A percentile compares a stretch with the other conserved stretches of the same genome.
phyloP scores from a whole-genome alignment of 2,888 invertebrate genomes.

The Calameuta idolon region DNA sequence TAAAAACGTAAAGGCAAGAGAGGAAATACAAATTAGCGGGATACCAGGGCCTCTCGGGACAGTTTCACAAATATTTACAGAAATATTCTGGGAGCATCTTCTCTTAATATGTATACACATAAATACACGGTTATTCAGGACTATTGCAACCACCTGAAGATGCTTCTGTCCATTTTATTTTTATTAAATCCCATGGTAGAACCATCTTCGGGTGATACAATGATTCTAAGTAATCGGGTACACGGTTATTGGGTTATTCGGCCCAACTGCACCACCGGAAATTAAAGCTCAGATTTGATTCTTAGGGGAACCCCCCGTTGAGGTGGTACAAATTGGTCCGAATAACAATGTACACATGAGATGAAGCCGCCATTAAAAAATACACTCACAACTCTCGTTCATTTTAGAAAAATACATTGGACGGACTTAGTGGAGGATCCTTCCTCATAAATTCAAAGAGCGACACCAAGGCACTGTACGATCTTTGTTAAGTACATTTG shows the following conservation, averaged over 20 bases:
- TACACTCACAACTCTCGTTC: conserved; percentile 9
- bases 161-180: no score
- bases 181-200: no score
- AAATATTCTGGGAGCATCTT: background rate
- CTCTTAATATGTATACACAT: background rate
- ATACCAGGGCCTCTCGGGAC: background rate
- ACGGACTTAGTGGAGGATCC: conserved; percentile 39
- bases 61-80: background rate
- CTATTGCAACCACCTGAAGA: no score
- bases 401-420: conserved; percentile 59
- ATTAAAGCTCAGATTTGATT: background rate
- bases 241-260: background rate
- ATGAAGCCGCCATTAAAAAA: background rate
- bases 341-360: background rate
- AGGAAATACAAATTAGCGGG: background rate
- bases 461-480: conserved; percentile 10
- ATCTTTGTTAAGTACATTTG: conserved; percentile 11
- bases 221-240: no score
- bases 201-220: no score
- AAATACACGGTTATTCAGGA: background rate
- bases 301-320: background rate
- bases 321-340: background rate
- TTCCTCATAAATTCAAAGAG: background rate
- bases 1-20: background rate
- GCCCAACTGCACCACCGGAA: background rate